Evolutionary conservation across 2,888 invertebrate genomes (phyloP).

Genomic region (Strigamia maritima): DNA sequence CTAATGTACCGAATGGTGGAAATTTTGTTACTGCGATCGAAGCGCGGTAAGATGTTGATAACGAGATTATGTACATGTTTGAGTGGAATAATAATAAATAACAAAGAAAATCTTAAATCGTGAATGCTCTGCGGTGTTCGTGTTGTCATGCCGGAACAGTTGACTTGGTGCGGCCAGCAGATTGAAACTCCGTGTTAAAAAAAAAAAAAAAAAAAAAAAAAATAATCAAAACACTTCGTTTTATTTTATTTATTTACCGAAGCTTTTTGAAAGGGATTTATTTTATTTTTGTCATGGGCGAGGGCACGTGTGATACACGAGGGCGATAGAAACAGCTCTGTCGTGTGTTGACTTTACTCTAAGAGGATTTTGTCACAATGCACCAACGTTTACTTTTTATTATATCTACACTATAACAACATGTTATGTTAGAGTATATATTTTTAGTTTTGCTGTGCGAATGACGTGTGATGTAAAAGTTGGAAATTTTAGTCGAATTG

Average conservation of each 20-base stretch:
- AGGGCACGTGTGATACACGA: not conserved
- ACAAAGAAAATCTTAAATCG: too few species aligned
- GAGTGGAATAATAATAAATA: not conserved
- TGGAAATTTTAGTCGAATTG: not conserved
- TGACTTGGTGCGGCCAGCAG: too few species aligned
- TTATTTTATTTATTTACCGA: not conserved
- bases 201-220: too few species aligned
- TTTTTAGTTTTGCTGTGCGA: not conserved
- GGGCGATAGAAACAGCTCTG: not conserved
- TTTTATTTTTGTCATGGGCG: not conserved
- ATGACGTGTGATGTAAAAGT: not conserved
- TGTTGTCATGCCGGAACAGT: not conserved
- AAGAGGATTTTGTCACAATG: constrained; percentile 15
- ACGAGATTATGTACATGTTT: not conserved
- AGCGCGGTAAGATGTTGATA: constrained; percentile 1
- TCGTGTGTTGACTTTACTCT: not conserved
- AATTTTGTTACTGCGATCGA: not conserved
- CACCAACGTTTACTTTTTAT: not conserved
- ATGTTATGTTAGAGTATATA: not conserved
- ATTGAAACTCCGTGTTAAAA: too few species aligned
- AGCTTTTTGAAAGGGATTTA: not conserved
- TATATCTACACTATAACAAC: not conserved
- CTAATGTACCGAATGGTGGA: not conserved
- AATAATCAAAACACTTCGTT: not conserved
- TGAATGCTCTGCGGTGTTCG: not conserved